Conservation (phyloP, 2,888 invertebrate genomes). For the Polydrusus tereticollis region DNA sequence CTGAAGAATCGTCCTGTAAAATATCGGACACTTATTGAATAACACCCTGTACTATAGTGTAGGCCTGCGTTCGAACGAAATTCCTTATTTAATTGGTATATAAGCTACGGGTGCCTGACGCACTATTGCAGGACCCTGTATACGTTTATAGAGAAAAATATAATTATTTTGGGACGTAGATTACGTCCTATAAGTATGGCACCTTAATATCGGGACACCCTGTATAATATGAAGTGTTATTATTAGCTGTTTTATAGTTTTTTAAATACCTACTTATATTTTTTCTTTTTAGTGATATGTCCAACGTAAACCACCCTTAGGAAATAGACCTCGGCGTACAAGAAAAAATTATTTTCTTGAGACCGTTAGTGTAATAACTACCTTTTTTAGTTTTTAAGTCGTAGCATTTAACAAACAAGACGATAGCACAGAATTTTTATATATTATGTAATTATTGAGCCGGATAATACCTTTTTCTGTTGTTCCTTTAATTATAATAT, state of each 20-base stretch:
- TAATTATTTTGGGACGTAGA: too few relatives aligned
- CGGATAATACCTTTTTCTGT: background rate
- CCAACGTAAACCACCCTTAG: slow-evolving; percentile 74
- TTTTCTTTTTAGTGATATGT: slow-evolving; percentile 75
- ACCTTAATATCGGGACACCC: too few relatives aligned
- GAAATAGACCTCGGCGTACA: slow-evolving; percentile 37
- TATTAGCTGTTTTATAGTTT: background rate
- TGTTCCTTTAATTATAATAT: background rate
- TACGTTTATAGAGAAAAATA: background rate
- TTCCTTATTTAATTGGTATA: too few relatives aligned
- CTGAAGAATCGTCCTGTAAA: too few relatives aligned
- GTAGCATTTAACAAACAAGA: slow-evolving; percentile 12
- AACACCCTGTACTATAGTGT: too few relatives aligned
- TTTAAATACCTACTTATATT: slow-evolving; percentile 17
- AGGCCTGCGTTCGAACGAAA: too few relatives aligned
- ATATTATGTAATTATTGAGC: background rate
- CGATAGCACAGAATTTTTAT: slow-evolving; percentile 5
- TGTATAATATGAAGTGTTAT: too few relatives aligned
- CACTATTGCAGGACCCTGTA: too few relatives aligned
- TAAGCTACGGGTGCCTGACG: too few relatives aligned
- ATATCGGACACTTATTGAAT: too few relatives aligned
- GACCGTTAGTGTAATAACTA: slow-evolving; percentile 30
- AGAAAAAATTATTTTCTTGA: slow-evolving; percentile 36
- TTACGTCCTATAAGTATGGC: too few relatives aligned
- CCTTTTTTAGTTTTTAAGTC: slow-evolving; percentile 13